Conservation (phyloP, 2,888 invertebrate genomes). For the Archaeoteleia sp. region DNA sequence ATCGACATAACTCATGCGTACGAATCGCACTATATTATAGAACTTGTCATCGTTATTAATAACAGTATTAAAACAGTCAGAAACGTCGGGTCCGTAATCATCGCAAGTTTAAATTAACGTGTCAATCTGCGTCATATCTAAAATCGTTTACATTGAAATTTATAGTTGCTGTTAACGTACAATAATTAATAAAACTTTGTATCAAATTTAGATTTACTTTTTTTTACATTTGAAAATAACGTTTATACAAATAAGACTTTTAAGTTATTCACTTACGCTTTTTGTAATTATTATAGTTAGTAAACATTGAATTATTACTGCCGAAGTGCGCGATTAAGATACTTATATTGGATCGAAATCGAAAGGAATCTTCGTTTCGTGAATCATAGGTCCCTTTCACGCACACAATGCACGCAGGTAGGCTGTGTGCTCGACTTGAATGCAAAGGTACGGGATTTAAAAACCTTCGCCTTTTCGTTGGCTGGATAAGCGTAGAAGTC, state of each 20-base stretch:
- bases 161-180: not conserved
- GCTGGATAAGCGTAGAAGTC: conserved; percentile 45
- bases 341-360: conserved; percentile 42
- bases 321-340: conserved; percentile 27
- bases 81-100: conserved; percentile 23
- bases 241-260: too few relatives aligned
- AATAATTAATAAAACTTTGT: too few relatives aligned
- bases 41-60: conserved; percentile 52
- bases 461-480: conserved; percentile 53
- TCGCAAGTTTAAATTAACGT: conserved; percentile 25
- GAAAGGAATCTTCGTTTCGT: conserved; percentile 37
- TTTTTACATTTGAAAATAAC: too few relatives aligned
- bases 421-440: conserved; percentile 44
- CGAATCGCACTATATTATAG: conserved; percentile 41
- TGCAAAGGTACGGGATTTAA: conserved; percentile 45
- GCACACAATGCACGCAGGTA: conserved; percentile 25
- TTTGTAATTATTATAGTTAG: too few relatives aligned
- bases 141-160: conserved; percentile 2
- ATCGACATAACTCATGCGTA: conserved; percentile 49
- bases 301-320: not conserved
- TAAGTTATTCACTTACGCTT: too few relatives aligned
- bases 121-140: conserved; percentile 8
- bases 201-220: too few relatives aligned
- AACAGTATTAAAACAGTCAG: conserved; percentile 37
- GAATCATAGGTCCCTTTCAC: conserved; percentile 21